Evolutionary conservation across 2,888 invertebrate genomes (phyloP), one percentile per base, ranked within the genome.

Genomic region (Byasa hedistus): DNA sequence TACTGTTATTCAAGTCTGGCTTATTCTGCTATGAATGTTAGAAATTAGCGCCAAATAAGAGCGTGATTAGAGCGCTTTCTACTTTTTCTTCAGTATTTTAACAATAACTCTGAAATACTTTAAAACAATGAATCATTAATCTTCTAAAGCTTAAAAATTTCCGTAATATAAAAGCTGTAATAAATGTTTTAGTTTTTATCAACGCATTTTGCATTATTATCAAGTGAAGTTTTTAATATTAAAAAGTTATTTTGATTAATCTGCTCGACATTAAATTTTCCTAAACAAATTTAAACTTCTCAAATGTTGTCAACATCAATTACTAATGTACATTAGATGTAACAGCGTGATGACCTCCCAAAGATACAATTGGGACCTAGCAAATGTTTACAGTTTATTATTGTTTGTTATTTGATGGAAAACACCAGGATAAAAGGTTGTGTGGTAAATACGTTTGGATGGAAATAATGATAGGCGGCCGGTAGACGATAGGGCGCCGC

Each of bases 401-500:
- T 60, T 57, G 57, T 51, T 32, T 55, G 57, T 56, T 67, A 67
- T 67, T 63, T 64, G 67, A 67, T 64, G 52, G 56, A 64, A 61
- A 58, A 52, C 60, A 60, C 60, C 69, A 72, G 70, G 73, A 71
- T 73, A 72, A 75, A 73, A 74, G 72, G 71, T 75, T 66, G 71
- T 71, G 70, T 74, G 72, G 73, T 72, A 71, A 71, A 73, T 69
- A 73, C 74, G 74, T 76, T 83, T 79, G 79, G 83, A 81, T 81
- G 83, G 80, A 76, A 83, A 81, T 82, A 84, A 83, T 85, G 84
- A 83, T 82, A 85, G 84, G 83, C 82, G 80, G 82, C 66, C 75
- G 84, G 89, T 81, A 90, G 90, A 90, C 91, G 83, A 77, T 75
- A 87, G 89, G 91, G 90, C 91, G 91, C 91, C 91, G 83, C 72